These are phyloP conservation scores for Argyresthia goedartella DNA, from an alignment of 2,888 invertebrate species.

Conservation along the genomic window DNA sequence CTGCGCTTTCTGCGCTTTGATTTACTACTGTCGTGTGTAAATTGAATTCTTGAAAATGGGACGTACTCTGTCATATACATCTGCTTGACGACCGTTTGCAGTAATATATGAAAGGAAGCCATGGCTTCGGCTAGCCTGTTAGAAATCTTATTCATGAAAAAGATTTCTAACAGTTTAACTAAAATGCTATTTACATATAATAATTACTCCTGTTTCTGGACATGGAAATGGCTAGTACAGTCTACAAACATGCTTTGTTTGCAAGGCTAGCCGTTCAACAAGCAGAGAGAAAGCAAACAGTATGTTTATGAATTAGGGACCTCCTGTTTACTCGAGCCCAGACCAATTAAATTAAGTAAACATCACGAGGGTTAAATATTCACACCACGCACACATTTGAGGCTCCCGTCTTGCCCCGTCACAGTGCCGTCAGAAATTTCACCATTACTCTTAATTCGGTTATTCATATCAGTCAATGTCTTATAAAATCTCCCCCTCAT, in stretches of 20 bases:
- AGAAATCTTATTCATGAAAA: too few relatives aligned
- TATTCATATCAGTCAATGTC: neutral
- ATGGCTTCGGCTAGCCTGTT: too few relatives aligned
- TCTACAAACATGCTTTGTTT: neutral
- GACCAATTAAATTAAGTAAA: slow-evolving; percentile 24
- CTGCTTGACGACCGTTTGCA: too few relatives aligned
- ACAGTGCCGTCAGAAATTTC: neutral
- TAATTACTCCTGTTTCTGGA: too few relatives aligned
- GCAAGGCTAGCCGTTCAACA: slow-evolving; percentile 2
- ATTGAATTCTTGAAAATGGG: slow-evolving; percentile 11
- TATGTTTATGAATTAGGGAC: slow-evolving; percentile 16
- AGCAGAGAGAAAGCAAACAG: slow-evolving; percentile 11
- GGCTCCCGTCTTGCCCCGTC: neutral
- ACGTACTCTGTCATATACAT: too few relatives aligned
- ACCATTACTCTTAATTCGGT: neutral
- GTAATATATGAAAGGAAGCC: too few relatives aligned
- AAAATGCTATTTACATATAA: too few relatives aligned
- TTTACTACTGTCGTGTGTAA: slow-evolving; percentile 13
- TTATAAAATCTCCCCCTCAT: neutral
- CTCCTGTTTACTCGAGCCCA: slow-evolving; percentile 21
- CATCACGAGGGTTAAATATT: slow-evolving; percentile 29
- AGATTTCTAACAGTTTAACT: too few relatives aligned
- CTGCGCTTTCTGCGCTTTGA: slow-evolving; percentile 11
- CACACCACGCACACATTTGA: slow-evolving; percentile 21
- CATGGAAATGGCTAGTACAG: too few relatives aligned